Base-by-base conservation (phyloP, 2,113 vertebrate species). In the Calypte anna region DNA sequence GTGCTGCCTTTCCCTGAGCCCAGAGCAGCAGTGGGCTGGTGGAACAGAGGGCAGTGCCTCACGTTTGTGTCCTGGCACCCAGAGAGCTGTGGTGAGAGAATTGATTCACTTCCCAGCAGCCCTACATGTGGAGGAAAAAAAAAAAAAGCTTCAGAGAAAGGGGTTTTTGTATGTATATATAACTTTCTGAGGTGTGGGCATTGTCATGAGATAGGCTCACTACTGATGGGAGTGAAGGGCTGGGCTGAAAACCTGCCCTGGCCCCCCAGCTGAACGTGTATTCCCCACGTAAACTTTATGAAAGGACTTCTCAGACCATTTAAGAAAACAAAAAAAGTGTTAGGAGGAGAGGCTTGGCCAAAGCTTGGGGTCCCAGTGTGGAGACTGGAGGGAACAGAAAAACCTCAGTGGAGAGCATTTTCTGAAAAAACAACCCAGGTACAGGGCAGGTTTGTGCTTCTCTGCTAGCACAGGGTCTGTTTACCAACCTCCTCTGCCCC, bases 281-380 rank as follows among this genome's bases (percentile, higher is more conserved):
- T 93, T 95, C 91, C 94, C 87, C 30, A 68, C 7, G 46, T 94
- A 92, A 96, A 95, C 90, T 78, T 93, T 86, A 96, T 96, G 96
- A 96, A 96, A 96, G 94, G 62, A 75, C 88, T 84, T 92, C 82
- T 96, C 86, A 96, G 96, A 94, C 86, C 80, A 78, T 93, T 94
- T 91, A 94, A 92, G 83, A 96, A 96, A 96, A 95, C 80, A 95
- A 92, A 95, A 95, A 83, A 96, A 57, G 96, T 96, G 96, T 96
- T 95, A 94, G 94, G 94, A 96, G 92, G 61, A 84, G 94, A 94
- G 76, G 69, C 92, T 92, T 91, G 91, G 95, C 95, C 95, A 95
- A 93, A 95, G 94, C 88, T 90, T 68, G 69, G 92, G 96, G 94
- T 96, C 91, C 91, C 0, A 1, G 48, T 76, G 66, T 68, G 83